Evolutionary conservation across 2,797 vertebrate species (phyloP), one percentile per base, ranked within the genome.

Genomic region (Phataginus tricuspis): DNA sequence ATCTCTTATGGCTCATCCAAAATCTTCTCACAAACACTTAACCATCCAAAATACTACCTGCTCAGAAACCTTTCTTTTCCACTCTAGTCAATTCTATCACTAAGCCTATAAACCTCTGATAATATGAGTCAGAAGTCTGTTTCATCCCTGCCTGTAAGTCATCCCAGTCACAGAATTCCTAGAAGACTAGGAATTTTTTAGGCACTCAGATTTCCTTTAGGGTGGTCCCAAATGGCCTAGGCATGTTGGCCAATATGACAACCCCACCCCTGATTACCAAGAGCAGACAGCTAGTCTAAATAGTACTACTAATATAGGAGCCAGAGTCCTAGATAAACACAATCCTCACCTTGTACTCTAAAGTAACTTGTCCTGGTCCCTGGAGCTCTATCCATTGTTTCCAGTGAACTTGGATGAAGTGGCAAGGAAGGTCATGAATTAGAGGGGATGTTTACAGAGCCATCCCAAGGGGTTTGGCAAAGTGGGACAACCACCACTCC

Each of bases 21-120:
- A 87, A 92, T 61, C 19, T 64, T 91, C 77, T 96, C 57, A 83
- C 15, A 92, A 79, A 37, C 16, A 15, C 34, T 37, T 55, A 19
- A 21, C 57, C 53, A 91, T 86, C 74, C 19, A 69, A 91, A 95
- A 78, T 4, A 78, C 45, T 31, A 55, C 19, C 37, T n/a, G 45
- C 18, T 71, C 75, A 84, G 66, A 72, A 95, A 49, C 93, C 51
- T 75, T 89, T 49, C 90, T 86, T 92, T 93, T 71, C 49, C 10
- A 37, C 37, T 86, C n/a, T 39, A 23, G 18, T 83, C 69, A 85
- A 90, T 23, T 80, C 71, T 59, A 66, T 31, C 5, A n/a, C 53
- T 25, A 86, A 69, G 77, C 16, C 39, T 72, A 63, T 63, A 74
- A 53, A 86, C 21, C 8, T 61, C 72, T 31, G 18, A 88, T 57